Evolutionary conservation across 2,797 vertebrate genomes (phyloP).

Genomic region (Sylvilagus floridanus): DNA sequence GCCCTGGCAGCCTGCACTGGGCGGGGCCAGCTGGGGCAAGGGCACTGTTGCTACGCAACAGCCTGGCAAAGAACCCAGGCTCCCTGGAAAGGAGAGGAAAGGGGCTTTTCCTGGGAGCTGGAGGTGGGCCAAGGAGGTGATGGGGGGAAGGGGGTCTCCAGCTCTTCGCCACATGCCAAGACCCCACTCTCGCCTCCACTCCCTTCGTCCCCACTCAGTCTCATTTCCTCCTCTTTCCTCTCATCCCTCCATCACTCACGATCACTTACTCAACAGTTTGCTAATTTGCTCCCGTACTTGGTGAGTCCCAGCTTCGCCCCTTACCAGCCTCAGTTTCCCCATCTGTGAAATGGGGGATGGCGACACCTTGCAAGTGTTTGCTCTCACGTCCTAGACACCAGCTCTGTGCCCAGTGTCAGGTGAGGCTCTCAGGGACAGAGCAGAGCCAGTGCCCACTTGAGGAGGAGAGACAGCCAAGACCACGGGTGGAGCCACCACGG

Average conservation of each 20-base stretch:
- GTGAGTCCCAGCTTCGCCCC: background rate
- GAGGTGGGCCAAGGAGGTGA: background rate
- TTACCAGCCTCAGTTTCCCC: background rate
- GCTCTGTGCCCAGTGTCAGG: background rate
- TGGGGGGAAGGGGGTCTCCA: background rate
- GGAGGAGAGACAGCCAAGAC: background rate
- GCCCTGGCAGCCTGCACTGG: background rate
- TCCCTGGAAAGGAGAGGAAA: background rate
- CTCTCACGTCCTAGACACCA: background rate
- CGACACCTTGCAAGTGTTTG: background rate
- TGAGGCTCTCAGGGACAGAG: background rate
- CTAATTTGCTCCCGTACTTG: background rate
- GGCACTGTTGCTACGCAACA: conserved; percentile 66
- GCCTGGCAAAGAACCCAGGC: background rate
- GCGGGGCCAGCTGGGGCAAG: background rate
- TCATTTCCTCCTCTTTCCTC: background rate
- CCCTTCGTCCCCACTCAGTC: background rate
- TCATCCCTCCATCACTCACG: background rate
- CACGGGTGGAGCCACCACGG: accelerated
- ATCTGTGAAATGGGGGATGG: background rate
- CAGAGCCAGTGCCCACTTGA: background rate
- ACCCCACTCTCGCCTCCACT: background rate
- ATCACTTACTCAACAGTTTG: background rate
- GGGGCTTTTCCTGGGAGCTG: background rate
- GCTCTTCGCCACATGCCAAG: background rate